These are phyloP conservation scores for Diabrotica virgifera DNA, from an alignment of 1,140 invertebrate species.

Conservation along the genomic window DNA sequence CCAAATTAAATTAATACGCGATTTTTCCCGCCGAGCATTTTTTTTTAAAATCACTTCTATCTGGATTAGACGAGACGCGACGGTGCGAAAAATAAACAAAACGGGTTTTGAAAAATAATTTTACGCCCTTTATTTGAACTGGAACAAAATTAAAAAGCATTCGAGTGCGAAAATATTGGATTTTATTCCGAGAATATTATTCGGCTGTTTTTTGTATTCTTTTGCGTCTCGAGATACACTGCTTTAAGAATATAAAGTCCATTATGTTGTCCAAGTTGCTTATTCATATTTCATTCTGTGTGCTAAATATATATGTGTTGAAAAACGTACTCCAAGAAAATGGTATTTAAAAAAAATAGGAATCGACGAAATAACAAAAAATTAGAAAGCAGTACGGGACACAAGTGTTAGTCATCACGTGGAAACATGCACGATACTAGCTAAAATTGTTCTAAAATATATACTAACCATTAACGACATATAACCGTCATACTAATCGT, in stretches of 20 bases:
- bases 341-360: no score
- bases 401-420: no score
- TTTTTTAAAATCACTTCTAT: slow-evolving; percentile 19
- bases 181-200: slow-evolving; percentile 19
- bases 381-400: no score
- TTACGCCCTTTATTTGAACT: slow-evolving; percentile 28
- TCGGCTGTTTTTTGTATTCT: slow-evolving; percentile 7
- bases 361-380: no score
- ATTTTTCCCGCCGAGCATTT: slow-evolving; percentile 7
- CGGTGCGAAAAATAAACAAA: slow-evolving; percentile 21
- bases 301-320: no score
- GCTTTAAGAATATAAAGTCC: not conserved
- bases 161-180: slow-evolving; percentile 26
- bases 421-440: no score
- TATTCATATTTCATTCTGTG: no score
- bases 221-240: not conserved
- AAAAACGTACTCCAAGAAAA: no score
- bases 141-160: slow-evolving; percentile 28
- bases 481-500: no score
- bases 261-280: no score
- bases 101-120: slow-evolving; percentile 18
- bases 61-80: slow-evolving; percentile 16
- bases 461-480: no score
- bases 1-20: slow-evolving; percentile 18
- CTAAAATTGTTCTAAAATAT: no score